Evolutionary conservation across 2,888 invertebrate genomes (phyloP), one percentile per base, ranked within the genome.

Genomic region (Troilus luridus): DNA sequence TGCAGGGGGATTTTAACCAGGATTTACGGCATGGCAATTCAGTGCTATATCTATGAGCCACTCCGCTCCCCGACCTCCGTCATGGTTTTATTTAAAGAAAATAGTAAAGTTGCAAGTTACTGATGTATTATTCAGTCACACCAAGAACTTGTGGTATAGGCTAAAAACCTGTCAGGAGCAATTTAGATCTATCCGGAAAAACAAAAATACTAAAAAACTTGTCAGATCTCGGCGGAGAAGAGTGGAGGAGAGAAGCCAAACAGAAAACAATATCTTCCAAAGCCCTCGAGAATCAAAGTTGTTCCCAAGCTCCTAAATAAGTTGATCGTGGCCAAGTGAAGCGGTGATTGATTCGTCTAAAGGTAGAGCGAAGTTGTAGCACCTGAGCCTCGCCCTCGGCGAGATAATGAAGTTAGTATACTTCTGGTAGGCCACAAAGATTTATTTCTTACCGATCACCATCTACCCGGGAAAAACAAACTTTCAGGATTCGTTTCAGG

Each of bases 381-480:
- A 85, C 54, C 56, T 85, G 85, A 58, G 85, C n/a, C 56, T 85
- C 21, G n/a, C 85, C 21, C 56, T 12, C 5, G 81, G 85, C 85
- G n/a, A 85, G n/a, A 85, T 85, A 85, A 85, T 85, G 85, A 85
- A 85, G 85, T 85, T 85, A 56, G 85, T 56, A 85, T 85, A 85
- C 56, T 85, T 85, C n/a, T 58, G 56, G n/a, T 58, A 12, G 85
- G 11, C 85, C 85, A n/a, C 81, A 85, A 54, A 85, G 85, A 85
- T 85, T 85, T 85, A 85, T 56, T 85, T 85, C 85, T n/a, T 56
- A 56, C 56, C 56, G 7, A 85, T 11, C n/a, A 0, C 11, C 9
- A 9, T 12, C 85, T 56, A 56, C 56, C 0, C 11, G 85, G 56
- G 85, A 85, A 85, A 56, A 85, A 10, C n/a, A 1, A 85, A 85